Evolutionary conservation across 2,113 vertebrate species (phyloP), one percentile per base, ranked within the genome.

Genomic region (Lepidothrix coronata): DNA sequence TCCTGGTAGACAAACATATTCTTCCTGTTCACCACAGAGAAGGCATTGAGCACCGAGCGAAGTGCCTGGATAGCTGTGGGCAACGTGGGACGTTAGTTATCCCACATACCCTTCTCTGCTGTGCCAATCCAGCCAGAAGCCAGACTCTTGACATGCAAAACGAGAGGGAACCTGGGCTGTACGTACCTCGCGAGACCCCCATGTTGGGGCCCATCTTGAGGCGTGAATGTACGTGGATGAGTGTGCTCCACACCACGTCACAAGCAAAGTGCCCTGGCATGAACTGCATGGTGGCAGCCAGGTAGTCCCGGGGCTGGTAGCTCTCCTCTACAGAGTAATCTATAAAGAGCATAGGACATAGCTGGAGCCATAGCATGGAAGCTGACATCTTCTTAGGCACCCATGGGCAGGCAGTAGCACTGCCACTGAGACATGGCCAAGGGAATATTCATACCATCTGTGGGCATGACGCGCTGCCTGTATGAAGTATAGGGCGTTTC

Each of bases 1-100:
- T 99, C 99, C 97, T 99, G 99, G 96, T 99, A 99, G 75, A 99
- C 99, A 96, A 99, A 99, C 99, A 99, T 99, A 95, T 99, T 99
- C 97, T 99, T 99, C 96, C 99, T 98, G 98, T 99, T 99, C 89
- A 98, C 99, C 93, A 99, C 99, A 7, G 98, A 99, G 98, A 99
- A 99, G 71, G 99, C 99, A 21, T 98, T 99, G 85, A 99, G 98
- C 95, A 99, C 99, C 0, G 99, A 99, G 59, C 98, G 99, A 95
- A 99, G 98, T 0, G 99, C 99, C 97, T 99, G 99, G 91, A 99
- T 99, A 27, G 99, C 99, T 99, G 94, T 6, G 58, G 78, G 84
- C 59, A 80, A 92, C 0, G 10, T 30, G 27, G 59, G 85, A 81
- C 7, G 27, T 91, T 74, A 95, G 95, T 43, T 46, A 75, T 16